phyloP scores from a whole-genome alignment of 2,797 vertebrate genomes.

The Rhinogobio ventralis region DNA sequence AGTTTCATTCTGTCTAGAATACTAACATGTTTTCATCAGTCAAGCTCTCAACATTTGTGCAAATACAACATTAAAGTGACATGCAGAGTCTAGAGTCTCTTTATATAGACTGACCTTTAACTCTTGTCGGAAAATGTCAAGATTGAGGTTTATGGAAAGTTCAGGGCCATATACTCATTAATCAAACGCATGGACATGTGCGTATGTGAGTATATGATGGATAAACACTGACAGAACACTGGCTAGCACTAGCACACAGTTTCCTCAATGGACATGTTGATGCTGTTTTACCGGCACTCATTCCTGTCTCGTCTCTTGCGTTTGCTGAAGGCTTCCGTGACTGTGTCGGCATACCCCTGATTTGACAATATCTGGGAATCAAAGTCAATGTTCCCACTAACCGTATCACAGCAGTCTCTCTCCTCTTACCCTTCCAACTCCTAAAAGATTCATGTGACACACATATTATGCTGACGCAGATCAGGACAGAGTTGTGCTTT shows the following conservation, averaged over 20 bases:
- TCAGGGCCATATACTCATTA: conserved; percentile 34
- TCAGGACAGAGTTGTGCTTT: conserved; percentile 29
- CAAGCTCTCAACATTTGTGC: conserved; percentile 19
- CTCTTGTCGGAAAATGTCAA: conserved; percentile 40
- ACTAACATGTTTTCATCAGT: conserved; percentile 20
- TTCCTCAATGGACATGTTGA: conserved; percentile 3
- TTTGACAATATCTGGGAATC: conserved; percentile 45
- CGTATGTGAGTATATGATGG: not conserved
- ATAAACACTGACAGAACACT: not conserved
- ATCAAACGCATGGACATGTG: not conserved
- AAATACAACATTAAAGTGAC: conserved; percentile 29
- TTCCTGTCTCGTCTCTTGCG: not conserved
- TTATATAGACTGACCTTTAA: conserved; percentile 41
- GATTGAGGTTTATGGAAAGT: conserved; percentile 32
- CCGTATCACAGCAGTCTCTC: conserved; percentile 27
- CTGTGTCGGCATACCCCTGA: conserved; percentile 16
- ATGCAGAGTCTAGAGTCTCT: conserved; percentile 14
- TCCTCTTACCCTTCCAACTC: conserved; percentile 22
- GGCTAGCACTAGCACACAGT: not conserved
- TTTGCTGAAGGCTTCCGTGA: conserved; percentile 12
- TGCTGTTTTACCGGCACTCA: conserved; percentile 16
- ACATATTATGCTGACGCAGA: conserved; percentile 50
- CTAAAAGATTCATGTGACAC: conserved; percentile 49
- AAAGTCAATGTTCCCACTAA: conserved; percentile 27
- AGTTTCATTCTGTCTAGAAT: conserved; percentile 17